phyloP scores from a whole-genome alignment of 2,113 vertebrate genomes.

The Syrmaticus mikado region DNA sequence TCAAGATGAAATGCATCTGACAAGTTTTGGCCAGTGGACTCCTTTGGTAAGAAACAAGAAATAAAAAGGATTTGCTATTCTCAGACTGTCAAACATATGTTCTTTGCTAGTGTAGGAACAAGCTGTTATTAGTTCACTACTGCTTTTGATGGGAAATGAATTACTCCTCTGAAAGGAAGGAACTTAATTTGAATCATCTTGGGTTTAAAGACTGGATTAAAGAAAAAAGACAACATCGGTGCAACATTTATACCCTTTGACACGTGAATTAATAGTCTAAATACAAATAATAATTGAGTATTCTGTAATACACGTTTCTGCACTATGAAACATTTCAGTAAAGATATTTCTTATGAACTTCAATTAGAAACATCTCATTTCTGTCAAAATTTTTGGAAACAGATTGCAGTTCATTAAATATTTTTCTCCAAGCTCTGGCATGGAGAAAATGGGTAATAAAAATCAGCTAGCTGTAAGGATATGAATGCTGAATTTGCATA shows the following conservation, averaged over 20 bases:
- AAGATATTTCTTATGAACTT: neutral
- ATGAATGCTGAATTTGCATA: neutral
- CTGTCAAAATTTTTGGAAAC: neutral
- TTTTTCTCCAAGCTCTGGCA: neutral
- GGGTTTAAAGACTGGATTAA: neutral
- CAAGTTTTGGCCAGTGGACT: constrained; percentile 82
- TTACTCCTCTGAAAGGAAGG: neutral
- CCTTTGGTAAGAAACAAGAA: constrained; percentile 79
- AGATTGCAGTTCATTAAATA: neutral
- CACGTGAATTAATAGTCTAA: neutral
- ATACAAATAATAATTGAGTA: neutral
- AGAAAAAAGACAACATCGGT: neutral
- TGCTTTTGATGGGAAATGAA: neutral
- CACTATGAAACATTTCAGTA: neutral
- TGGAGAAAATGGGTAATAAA: neutral
- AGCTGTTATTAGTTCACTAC: neutral
- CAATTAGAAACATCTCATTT: neutral
- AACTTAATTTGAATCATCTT: neutral
- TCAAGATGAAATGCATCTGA: constrained; percentile 72
- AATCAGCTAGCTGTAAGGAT: neutral
- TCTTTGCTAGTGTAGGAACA: neutral
- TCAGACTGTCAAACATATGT: neutral
- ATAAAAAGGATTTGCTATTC: fast-evolving
- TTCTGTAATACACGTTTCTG: neutral
- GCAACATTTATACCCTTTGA: neutral